Evolutionary conservation across 2,888 invertebrate species (phyloP).

Genomic region (Mamestra brassicae): DNA sequence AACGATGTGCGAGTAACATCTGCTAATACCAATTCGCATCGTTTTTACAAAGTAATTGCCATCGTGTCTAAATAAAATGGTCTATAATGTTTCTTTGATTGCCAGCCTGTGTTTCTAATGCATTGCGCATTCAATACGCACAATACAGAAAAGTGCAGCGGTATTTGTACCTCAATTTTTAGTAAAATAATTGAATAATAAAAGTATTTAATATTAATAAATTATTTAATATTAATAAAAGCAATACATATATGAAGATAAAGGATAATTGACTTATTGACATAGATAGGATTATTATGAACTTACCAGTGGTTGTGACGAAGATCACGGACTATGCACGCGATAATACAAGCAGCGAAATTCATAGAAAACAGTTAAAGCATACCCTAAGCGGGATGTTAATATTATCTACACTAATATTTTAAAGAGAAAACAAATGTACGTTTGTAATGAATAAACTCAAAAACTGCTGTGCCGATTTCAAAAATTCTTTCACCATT

Average conservation of each 20-base stretch:
- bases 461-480: no score
- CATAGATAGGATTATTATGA: no score
- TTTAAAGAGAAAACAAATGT: no score
- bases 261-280: no score
- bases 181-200: no score
- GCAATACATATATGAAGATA: no score
- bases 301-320: background rate
- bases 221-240: no score
- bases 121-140: constrained; percentile 2
- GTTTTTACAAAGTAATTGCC: constrained; percentile 39
- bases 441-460: no score
- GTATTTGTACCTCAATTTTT: no score
- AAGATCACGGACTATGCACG: background rate
- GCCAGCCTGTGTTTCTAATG: constrained; percentile 29
- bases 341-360: background rate
- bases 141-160: background rate
- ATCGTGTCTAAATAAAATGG: constrained; percentile 46
- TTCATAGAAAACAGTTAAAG: background rate
- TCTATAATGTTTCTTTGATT: constrained; percentile 41
- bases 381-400: background rate
- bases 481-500: no score
- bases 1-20: constrained; percentile 8
- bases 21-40: background rate
- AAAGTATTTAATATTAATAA: no score
- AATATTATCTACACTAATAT: background rate